Evolutionary conservation across 2,113 vertebrate species (phyloP).

Genomic region (Emberiza fucata): DNA sequence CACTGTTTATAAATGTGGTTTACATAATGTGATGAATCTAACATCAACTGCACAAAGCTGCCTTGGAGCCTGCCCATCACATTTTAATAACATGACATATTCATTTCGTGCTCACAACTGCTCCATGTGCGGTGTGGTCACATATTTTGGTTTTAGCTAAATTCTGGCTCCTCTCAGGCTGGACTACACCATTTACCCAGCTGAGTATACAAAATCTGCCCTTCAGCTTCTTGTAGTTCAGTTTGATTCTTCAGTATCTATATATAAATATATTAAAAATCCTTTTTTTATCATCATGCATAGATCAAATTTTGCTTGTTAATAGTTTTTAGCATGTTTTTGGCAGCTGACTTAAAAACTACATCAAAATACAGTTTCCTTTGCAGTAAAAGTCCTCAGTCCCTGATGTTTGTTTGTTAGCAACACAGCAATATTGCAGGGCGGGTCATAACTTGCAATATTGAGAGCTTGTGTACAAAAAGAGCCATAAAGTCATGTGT

Average conservation of each 20-base stretch:
- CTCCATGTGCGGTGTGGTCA: slow-evolving; percentile 46
- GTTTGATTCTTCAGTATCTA: slow-evolving; percentile 32
- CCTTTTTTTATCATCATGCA: background rate
- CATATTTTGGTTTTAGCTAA: slow-evolving; percentile 66
- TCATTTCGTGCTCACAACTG: slow-evolving; percentile 59
- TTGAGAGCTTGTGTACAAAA: background rate
- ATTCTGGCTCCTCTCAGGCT: slow-evolving; percentile 48
- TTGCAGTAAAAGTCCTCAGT: background rate
- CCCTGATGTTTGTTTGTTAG: background rate
- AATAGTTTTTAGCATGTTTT: background rate
- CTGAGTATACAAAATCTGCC: slow-evolving; percentile 28
- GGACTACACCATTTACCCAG: slow-evolving; percentile 33
- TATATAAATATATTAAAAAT: background rate
- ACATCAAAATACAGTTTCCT: background rate
- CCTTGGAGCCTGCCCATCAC: slow-evolving; percentile 63
- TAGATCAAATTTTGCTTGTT: background rate
- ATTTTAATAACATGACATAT: slow-evolving; percentile 74
- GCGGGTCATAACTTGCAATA: background rate
- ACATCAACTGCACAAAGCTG: slow-evolving; percentile 57
- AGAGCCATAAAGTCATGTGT: background rate
- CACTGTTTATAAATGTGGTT: slow-evolving; percentile 63
- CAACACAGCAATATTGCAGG: background rate
- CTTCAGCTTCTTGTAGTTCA: background rate
- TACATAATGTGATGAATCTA: slow-evolving; percentile 56
- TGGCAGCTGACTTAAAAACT: background rate